phyloP scores from a whole-genome alignment of 1,140 invertebrate species.

The Dinothrombium tinctorium region DNA sequence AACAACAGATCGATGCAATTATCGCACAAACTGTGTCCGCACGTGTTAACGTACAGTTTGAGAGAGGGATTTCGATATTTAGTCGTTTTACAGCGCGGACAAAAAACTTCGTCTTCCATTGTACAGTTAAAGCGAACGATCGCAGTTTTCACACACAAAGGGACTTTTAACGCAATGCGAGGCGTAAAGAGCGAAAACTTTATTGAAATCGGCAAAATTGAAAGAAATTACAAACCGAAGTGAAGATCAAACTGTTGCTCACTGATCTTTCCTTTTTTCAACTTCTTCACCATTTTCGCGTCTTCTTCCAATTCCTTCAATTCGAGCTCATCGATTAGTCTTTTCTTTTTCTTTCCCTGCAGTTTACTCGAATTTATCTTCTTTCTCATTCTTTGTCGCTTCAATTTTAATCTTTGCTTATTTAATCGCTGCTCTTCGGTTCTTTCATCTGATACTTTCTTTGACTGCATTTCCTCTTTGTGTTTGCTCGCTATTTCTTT shows the following conservation, averaged over 20 bases:
- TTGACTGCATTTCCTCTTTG: constrained; percentile 30
- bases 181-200: no score
- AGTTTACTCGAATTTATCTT: constrained; percentile 2
- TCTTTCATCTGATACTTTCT: neutral
- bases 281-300: constrained; percentile 56
- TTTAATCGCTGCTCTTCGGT: constrained; percentile 40
- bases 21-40: constrained; percentile 90
- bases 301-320: constrained; percentile 34
- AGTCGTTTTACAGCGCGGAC: constrained; percentile 90
- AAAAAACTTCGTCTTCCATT: constrained; percentile 42
- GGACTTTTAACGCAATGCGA: no score
- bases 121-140: neutral
- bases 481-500: constrained; percentile 35
- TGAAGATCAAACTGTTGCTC: constrained; percentile 10
- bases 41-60: constrained; percentile 93
- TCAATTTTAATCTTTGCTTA: constrained; percentile 41
- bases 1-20: constrained; percentile 86
- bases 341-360: constrained; percentile 6
- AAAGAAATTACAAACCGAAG: constrained; percentile 11
- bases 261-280: constrained; percentile 52
- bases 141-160: no score
- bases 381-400: constrained; percentile 29
- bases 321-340: neutral
- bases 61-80: constrained; percentile 92
- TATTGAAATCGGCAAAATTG: no score